Base-by-base conservation (phyloP, 2,888 invertebrate species). In the Malthinus flaveolus region DNA sequence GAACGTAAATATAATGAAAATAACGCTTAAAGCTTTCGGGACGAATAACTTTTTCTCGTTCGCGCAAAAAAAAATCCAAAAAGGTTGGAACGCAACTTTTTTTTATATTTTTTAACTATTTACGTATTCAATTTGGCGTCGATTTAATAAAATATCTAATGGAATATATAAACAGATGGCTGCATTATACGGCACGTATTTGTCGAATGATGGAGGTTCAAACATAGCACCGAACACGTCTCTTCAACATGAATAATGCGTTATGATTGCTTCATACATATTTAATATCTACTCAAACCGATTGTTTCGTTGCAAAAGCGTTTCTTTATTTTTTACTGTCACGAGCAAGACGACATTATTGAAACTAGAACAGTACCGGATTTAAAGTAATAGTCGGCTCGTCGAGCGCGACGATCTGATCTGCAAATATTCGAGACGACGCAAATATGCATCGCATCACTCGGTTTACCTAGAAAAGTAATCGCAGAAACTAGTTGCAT, bases 231-330 rank as follows among this genome's bases (percentile, higher is more conserved):
- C 56, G 56, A 57, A 53, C 60, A 63, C 65, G 58, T 60, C 59
- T 64, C 61, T 61, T 55, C 64, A 57, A 66, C 70, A 72, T 72
- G 71, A 72, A 72, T 72, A 72, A 72, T 71, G 70, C 68, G 71
- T 69, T 71, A 71, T 72, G 71, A 72, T 71, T 72, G 72, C 71
- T 68, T 72, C 71, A 72, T 72, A 71, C 71, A 72, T 71, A 71
- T 72, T 72, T 72, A 72, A 70, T 64, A 67, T 67, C 63, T 61
- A 65, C 68, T 67, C 67, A 65, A 67, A 67, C 66, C 65, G 67
- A 69, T 68, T 67, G 67, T 65, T 61, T 65, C 59, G 62, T 50
- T 52, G 58, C 60, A 59, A 59, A 62, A 61, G 63, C 56, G 56
- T 59, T 59, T 61, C 49, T 59, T 63, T 65, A 56, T 63, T 61